These are phyloP conservation scores for Actenoides hombroni DNA, from an alignment of 2,113 vertebrate species.

Conservation along the genomic window DNA sequence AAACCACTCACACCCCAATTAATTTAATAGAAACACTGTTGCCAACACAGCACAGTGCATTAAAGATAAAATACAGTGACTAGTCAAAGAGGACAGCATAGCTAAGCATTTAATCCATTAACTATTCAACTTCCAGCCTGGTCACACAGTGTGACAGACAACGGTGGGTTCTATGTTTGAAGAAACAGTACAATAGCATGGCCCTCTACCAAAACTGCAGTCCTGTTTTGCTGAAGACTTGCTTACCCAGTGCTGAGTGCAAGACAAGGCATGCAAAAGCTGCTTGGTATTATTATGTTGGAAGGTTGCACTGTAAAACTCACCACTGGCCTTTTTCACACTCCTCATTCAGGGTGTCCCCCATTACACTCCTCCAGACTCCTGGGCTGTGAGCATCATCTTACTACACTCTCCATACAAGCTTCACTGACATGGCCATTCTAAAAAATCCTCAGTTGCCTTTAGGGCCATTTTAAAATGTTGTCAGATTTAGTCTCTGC, in stretches of 20 bases:
- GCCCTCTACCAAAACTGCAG: not conserved
- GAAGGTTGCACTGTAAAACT: not conserved
- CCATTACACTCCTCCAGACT: not conserved
- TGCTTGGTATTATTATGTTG: not conserved
- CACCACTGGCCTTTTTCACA: not conserved
- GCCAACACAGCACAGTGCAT: not conserved
- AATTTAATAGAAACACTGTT: not conserved
- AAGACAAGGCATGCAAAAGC: not conserved
- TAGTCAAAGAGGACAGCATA: not conserved
- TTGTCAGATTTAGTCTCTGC: not conserved
- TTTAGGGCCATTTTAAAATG: not conserved
- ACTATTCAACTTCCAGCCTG: not conserved
- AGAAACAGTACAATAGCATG: not conserved
- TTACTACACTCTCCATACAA: not conserved
- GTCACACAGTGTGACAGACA: not conserved
- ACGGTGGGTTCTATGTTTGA: not conserved
- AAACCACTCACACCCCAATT: constrained; percentile 18
- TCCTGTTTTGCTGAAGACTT: not conserved
- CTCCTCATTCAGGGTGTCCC: rapidly evolving
- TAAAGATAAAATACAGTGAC: not conserved
- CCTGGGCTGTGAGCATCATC: not conserved
- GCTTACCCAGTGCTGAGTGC: not conserved
- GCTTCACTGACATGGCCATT: rapidly evolving
- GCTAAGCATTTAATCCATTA: not conserved
- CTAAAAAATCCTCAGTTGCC: not conserved